Evolutionary conservation across 2,797 vertebrate species (phyloP).

Genomic region (Microchirus variegatus): DNA sequence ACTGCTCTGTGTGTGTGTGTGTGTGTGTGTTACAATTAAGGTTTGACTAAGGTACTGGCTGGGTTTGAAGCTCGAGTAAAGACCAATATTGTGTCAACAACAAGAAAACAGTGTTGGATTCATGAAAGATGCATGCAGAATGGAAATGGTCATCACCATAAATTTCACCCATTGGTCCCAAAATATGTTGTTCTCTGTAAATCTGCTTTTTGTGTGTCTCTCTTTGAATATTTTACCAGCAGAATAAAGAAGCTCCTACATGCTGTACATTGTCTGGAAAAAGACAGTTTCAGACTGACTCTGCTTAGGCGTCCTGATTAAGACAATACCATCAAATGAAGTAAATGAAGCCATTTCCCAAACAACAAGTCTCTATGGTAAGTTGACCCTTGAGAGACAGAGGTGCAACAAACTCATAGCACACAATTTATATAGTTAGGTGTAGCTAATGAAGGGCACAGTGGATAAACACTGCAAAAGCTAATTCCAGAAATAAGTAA

Average conservation of each 20-base stretch:
- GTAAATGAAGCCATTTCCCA: constrained; percentile 21
- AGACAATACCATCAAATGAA: constrained; percentile 31
- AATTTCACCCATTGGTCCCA: neutral
- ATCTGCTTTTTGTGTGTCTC: neutral
- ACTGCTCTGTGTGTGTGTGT: neutral
- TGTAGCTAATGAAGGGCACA: neutral
- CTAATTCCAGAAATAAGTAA: neutral
- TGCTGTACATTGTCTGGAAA: neutral
- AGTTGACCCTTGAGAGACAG: constrained; percentile 26
- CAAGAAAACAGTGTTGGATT: neutral
- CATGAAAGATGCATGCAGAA: constrained; percentile 26
- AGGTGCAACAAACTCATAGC: constrained; percentile 30
- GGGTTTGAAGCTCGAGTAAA: no score
- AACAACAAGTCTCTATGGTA: constrained; percentile 41
- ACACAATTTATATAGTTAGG: neutral
- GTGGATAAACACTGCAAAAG: neutral
- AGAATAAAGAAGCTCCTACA: neutral
- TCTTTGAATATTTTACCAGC: no score
- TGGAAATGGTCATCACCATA: constrained; percentile 3
- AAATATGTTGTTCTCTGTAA: neutral
- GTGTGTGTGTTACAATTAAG: neutral
- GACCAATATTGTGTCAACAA: no score
- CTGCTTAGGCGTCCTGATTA: constrained; percentile 27
- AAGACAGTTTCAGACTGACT: no score
- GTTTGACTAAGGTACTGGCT: neutral